phyloP scores from a whole-genome alignment of 2,888 invertebrate genomes.

The Galerucella pusilla region DNA sequence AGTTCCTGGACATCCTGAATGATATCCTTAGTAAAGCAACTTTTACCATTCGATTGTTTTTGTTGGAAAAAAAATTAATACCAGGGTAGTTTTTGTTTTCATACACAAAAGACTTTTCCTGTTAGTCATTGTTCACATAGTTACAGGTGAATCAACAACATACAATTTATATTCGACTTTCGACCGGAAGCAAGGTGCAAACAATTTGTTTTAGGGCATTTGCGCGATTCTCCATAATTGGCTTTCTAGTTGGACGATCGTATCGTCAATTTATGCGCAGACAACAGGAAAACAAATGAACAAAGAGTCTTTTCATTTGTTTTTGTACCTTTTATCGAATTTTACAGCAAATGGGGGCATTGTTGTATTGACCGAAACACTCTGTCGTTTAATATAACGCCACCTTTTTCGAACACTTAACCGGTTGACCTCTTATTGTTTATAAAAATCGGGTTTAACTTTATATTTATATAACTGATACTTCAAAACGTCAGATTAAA shows the following conservation, averaged over 20 bases:
- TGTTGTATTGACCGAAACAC: not conserved
- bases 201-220: slow-evolving; percentile 37
- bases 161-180: slow-evolving; percentile 22
- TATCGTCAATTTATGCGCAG: slow-evolving; percentile 20
- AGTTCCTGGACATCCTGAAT: too few species aligned
- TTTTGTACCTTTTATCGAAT: not conserved
- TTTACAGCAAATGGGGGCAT: not conserved
- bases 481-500: too few species aligned
- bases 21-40: too few species aligned
- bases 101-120: not conserved
- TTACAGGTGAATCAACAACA: slow-evolving; percentile 26
- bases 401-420: too few species aligned
- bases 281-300: slow-evolving; percentile 11
- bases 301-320: slow-evolving; percentile 9
- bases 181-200: slow-evolving; percentile 44
- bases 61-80: too few species aligned
- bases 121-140: not conserved
- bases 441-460: too few species aligned
- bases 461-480: too few species aligned
- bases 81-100: not conserved
- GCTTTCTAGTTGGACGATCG: slow-evolving; percentile 19
- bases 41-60: too few species aligned
- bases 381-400: not conserved
- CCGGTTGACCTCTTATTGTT: too few species aligned
- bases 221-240: slow-evolving; percentile 21